These are phyloP conservation scores for Hypomesus transpacificus DNA, from an alignment of 2,113 vertebrate genomes.

Conservation along the genomic window DNA sequence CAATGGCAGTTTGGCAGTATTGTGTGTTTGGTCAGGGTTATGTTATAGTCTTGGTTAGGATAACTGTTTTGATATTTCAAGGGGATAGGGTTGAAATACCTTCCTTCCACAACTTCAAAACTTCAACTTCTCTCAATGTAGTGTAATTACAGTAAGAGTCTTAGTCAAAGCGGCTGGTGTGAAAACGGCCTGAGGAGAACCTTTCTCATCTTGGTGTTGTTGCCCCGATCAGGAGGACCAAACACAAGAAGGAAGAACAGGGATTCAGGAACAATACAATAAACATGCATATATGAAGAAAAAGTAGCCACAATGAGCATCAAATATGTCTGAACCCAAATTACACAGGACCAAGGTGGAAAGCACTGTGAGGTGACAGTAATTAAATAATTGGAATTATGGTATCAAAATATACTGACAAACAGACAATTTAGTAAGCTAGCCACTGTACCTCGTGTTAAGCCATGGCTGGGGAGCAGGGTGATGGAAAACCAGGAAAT, in stretches of 20 bases:
- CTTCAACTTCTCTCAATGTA: too few relatives aligned
- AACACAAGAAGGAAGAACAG: slow-evolving; percentile 5
- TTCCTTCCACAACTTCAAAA: too few relatives aligned
- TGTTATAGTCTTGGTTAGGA: too few relatives aligned
- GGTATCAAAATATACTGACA: background rate
- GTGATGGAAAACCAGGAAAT: background rate
- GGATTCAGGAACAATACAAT: background rate
- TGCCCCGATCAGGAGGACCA: background rate
- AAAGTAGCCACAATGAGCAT: background rate
- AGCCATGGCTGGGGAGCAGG: too few relatives aligned
- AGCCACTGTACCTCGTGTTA: too few relatives aligned
- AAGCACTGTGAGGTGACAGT: background rate
- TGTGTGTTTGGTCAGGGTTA: too few relatives aligned
- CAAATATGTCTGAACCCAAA: slow-evolving; percentile 5
- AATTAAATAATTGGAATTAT: slow-evolving; percentile 1
- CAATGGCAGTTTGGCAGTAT: background rate
- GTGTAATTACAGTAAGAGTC: slow-evolving; percentile 29
- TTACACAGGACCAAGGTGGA: background rate
- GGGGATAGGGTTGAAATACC: too few relatives aligned
- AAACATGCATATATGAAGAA: slow-evolving; percentile 3
- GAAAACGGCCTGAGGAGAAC: background rate
- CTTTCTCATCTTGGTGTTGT: background rate
- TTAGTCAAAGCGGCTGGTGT: slow-evolving; percentile 6
- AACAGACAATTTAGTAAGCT: too few relatives aligned
- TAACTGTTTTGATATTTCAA: too few relatives aligned